phyloP scores from a whole-genome alignment of 2,888 invertebrate genomes.

The Theretra japonica region DNA sequence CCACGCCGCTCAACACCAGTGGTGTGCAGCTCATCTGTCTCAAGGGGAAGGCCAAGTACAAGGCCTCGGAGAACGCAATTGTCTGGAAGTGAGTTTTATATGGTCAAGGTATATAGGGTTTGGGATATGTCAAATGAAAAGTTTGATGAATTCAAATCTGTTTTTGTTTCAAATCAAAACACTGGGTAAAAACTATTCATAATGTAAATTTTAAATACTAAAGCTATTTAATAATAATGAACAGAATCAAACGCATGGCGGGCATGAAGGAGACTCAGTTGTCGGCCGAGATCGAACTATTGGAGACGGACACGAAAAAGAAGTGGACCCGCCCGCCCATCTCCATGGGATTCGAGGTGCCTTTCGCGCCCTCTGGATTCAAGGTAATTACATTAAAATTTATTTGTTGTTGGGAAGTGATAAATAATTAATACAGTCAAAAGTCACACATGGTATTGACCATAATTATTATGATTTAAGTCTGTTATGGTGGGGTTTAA shows the following conservation, averaged over 20 bases:
- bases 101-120: too few relatives aligned
- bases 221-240: background rate
- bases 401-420: too few relatives aligned
- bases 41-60: constrained; percentile 99
- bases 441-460: too few relatives aligned
- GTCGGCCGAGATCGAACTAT: constrained; percentile 98
- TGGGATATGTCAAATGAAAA: too few relatives aligned
- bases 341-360: constrained; percentile 99
- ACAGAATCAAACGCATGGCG: constrained; percentile 95
- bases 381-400: constrained; percentile 82
- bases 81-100: constrained; percentile 97
- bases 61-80: constrained; percentile 99
- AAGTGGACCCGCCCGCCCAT: constrained; percentile 99
- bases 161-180: too few relatives aligned
- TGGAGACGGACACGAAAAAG: constrained; percentile 99
- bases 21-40: constrained; percentile 99
- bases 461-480: too few relatives aligned
- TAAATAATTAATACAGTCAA: too few relatives aligned
- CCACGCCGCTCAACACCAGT: constrained; percentile 99
- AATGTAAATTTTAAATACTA: background rate
- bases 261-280: constrained; percentile 99
- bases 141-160: too few relatives aligned
- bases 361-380: constrained; percentile 99
- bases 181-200: too few relatives aligned
- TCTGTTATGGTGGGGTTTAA: too few relatives aligned